phyloP scores from a whole-genome alignment of 2,888 invertebrate genomes.

The Acronicta leporina region DNA sequence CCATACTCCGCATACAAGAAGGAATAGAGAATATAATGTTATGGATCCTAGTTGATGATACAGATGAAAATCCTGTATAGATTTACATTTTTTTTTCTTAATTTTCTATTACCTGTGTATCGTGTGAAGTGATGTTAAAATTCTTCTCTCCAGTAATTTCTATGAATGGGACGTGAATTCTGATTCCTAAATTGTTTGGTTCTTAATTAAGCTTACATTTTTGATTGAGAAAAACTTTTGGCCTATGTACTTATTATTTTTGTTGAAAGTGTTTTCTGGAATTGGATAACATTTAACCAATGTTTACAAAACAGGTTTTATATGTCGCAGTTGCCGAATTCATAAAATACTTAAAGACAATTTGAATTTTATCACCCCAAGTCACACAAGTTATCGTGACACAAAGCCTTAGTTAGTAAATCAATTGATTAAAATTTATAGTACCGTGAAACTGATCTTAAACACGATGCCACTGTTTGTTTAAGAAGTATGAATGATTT shows the following conservation, averaged over 20 bases:
- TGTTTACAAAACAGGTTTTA: not conserved
- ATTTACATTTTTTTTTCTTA: too few species aligned
- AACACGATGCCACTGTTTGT: slow-evolving; percentile 2
- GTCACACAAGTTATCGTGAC: slow-evolving; percentile 34
- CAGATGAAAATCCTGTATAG: not conserved
- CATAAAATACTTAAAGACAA: too few species aligned
- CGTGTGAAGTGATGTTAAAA: too few species aligned
- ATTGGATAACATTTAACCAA: not conserved
- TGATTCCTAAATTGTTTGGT: too few species aligned
- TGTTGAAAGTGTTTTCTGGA: too few species aligned
- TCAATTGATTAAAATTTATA: slow-evolving; percentile 7
- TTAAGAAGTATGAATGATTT: not conserved
- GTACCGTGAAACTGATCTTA: slow-evolving; percentile 8
- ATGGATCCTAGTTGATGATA: slow-evolving; percentile 1
- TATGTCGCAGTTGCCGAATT: not conserved
- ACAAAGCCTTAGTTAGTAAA: slow-evolving; percentile 23
- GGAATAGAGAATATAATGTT: slow-evolving; percentile 57
- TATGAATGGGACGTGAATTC: too few species aligned
- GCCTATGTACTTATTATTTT: too few species aligned
- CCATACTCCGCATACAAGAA: slow-evolving; percentile 92
- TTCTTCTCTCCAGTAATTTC: too few species aligned
- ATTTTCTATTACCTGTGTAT: too few species aligned
- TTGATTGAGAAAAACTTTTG: too few species aligned
- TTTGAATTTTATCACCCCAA: slow-evolving; percentile 8
- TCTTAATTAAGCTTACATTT: too few species aligned